Percentiles rank a stretch among this genome's conserved stretches.
Evolutionary conservation across 2,113 vertebrate genomes (phyloP).

Genomic region (Tachycineta bicolor): DNA sequence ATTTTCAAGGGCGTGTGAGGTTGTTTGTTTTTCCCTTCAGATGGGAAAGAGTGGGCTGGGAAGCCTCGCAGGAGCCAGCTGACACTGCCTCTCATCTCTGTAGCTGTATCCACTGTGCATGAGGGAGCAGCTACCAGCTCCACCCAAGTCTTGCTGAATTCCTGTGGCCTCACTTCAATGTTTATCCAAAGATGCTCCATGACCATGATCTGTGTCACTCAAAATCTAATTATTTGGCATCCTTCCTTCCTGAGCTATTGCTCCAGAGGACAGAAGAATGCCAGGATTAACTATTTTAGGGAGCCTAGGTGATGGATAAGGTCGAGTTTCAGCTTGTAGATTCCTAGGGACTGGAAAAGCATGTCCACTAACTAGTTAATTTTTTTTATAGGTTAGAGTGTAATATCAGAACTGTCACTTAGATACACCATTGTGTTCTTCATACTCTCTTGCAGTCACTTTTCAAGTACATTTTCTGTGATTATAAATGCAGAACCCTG

Average conservation of each 20-base stretch:
- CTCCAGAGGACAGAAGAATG: neutral
- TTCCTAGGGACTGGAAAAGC: neutral
- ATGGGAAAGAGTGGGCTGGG: rapidly evolving
- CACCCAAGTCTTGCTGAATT: neutral
- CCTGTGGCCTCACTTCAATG: neutral
- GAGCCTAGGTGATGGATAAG: neutral
- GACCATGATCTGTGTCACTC: neutral
- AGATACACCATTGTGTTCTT: neutral
- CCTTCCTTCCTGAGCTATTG: neutral
- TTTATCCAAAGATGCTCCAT: neutral
- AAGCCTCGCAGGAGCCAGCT: neutral
- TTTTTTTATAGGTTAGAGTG: neutral
- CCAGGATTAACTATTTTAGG: neutral
- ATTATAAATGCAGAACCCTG: neutral
- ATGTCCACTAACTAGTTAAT: neutral
- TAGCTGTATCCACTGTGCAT: neutral
- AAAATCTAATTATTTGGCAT: neutral
- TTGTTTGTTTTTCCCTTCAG: neutral
- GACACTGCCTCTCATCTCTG: neutral
- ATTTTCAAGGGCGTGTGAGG: neutral
- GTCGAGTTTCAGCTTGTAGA: neutral
- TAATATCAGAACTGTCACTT: neutral
- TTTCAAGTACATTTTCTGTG: neutral
- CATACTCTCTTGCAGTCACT: neutral
- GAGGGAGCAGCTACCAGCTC: neutral